These are phyloP conservation scores for Coregonus suidteri DNA, from an alignment of 2,797 vertebrate genomes.

Conservation along the genomic window DNA sequence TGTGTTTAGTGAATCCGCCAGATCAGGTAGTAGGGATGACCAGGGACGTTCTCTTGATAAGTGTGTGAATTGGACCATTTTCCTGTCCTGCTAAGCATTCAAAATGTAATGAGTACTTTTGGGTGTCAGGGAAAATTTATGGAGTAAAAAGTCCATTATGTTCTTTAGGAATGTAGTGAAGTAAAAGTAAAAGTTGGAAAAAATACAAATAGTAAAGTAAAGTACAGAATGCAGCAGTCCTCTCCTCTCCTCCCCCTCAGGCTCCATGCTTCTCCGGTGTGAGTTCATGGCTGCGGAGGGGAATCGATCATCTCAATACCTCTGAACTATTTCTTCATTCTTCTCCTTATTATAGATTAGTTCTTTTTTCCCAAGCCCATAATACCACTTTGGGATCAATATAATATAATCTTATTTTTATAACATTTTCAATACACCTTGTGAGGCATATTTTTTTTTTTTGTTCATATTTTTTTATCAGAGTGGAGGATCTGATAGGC, in stretches of 20 bases:
- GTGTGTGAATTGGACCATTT: too few species aligned
- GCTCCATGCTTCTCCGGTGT: conserved; percentile 70
- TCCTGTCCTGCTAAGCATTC: too few species aligned
- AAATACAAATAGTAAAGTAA: too few species aligned
- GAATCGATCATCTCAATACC: conserved; percentile 92
- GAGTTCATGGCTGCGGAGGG: conserved; percentile 53
- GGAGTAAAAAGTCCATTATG: too few species aligned
- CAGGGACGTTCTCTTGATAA: too few species aligned
- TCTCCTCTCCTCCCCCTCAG: neutral
- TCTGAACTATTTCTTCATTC: conserved; percentile 99
- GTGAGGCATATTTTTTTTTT: too few species aligned
- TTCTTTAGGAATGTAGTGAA: too few species aligned
- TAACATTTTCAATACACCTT: conserved; percentile 71
- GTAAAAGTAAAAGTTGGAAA: too few species aligned
- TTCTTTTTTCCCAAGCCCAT: conserved; percentile 70
- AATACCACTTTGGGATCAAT: conserved; percentile 82
- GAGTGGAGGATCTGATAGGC: neutral
- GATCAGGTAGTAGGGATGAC: too few species aligned
- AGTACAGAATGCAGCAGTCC: neutral
- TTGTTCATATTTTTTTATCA: neutral
- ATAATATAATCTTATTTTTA: conserved; percentile 85
- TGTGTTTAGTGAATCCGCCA: too few species aligned
- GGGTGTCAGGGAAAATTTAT: too few species aligned
- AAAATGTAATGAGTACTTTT: too few species aligned
- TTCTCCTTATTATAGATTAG: conserved; percentile 96